A percentile compares a stretch with the other conserved stretches of the same genome.
Conservation (phyloP, 2,113 vertebrate genomes). For the Amphilophus citrinellus region DNA sequence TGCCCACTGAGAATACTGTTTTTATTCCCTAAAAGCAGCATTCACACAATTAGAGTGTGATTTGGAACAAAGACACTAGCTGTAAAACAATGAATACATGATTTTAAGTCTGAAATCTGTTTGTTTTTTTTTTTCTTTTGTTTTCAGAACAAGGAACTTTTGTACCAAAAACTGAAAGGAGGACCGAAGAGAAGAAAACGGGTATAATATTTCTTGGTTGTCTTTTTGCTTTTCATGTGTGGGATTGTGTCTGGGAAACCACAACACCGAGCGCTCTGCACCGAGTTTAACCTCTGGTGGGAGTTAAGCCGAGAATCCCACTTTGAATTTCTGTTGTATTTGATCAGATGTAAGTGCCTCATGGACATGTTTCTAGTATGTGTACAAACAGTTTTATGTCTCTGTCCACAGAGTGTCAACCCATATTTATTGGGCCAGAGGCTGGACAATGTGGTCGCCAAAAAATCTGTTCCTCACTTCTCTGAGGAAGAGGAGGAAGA, state of each 20-base stretch:
- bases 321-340: neutral
- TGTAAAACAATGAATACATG: slow-evolving; percentile 22
- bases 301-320: neutral
- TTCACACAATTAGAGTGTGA: slow-evolving; percentile 25
- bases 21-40: slow-evolving; percentile 5
- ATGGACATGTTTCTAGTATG: neutral
- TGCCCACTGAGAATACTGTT: slow-evolving; percentile 1
- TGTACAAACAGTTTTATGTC: neutral
- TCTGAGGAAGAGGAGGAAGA: slow-evolving; percentile 86
- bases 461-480: slow-evolving; percentile 97
- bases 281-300: neutral
- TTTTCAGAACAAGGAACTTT: slow-evolving; percentile 91
- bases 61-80: slow-evolving; percentile 8
- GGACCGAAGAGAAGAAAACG: slow-evolving; percentile 92
- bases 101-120: slow-evolving; percentile 17
- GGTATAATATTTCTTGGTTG: slow-evolving; percentile 79
- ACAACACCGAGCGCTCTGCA: slow-evolving; percentile 15
- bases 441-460: slow-evolving; percentile 96
- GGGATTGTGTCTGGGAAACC: slow-evolving; percentile 30
- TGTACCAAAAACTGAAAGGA: slow-evolving; percentile 92
- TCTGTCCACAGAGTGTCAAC: slow-evolving; percentile 89
- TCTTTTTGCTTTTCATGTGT: slow-evolving; percentile 27
- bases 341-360: neutral
- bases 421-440: slow-evolving; percentile 94
- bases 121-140: slow-evolving; percentile 28